These are phyloP conservation scores for Siniperca knerii DNA, from an alignment of 2,113 vertebrate genomes.

Conservation along the genomic window DNA sequence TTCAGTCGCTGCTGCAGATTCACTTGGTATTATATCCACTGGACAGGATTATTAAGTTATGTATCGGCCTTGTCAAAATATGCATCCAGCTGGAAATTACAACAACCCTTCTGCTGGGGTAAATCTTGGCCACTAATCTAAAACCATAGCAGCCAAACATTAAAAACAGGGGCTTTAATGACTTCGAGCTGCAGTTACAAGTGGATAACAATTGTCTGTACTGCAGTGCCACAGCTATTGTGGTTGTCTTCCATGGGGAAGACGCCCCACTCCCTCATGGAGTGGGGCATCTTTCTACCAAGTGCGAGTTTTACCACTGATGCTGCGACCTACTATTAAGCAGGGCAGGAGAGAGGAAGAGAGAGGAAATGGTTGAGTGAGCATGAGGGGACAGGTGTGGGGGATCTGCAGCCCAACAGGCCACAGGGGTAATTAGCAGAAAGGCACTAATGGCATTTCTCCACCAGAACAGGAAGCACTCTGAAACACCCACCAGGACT, in stretches of 20 bases:
- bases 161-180: conserved; percentile 24
- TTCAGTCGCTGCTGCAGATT: neutral
- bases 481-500: conserved; percentile 54
- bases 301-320: conserved; percentile 72
- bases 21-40: conserved; percentile 5
- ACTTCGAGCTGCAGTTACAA: conserved; percentile 16
- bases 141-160: conserved; percentile 40
- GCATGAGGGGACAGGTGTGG: conserved; percentile 27
- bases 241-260: conserved; percentile 14
- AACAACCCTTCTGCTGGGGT: conserved; percentile 21
- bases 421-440: conserved; percentile 73
- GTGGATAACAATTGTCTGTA: conserved; percentile 18
- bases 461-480: conserved; percentile 76
- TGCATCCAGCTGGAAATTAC: conserved; percentile 33
- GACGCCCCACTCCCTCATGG: neutral
- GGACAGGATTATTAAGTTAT: conserved; percentile 27
- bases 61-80: conserved; percentile 15
- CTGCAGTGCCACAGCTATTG: neutral
- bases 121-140: conserved; percentile 34
- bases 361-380: conserved; percentile 19
- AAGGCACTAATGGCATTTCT: conserved; percentile 76
- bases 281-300: conserved; percentile 29
- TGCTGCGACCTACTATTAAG: conserved; percentile 64
- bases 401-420: conserved; percentile 48
- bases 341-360: conserved; percentile 34